Conservation (phyloP, 2,797 vertebrate genomes). For the Spondyliosoma cantharus region DNA sequence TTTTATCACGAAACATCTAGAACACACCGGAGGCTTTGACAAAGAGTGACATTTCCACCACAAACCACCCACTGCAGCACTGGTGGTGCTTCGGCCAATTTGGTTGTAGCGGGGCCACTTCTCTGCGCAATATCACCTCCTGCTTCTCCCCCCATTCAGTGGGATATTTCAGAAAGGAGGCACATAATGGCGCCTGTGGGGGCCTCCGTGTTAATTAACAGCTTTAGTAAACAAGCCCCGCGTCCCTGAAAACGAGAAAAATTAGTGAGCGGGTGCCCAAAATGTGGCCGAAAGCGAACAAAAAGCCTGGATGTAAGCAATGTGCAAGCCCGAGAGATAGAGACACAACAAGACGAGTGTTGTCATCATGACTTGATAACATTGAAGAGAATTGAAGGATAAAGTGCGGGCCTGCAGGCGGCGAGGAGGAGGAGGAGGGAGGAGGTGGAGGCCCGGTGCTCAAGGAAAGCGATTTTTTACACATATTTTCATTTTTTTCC, state of each 20-base stretch:
- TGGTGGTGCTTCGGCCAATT: constrained; percentile 58
- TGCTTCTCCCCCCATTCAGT: constrained; percentile 11
- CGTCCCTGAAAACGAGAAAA: neutral
- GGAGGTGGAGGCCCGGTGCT: constrained; percentile 17
- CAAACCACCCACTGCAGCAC: constrained; percentile 88
- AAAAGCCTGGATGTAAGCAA: constrained; percentile 16
- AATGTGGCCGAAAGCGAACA: constrained; percentile 15
- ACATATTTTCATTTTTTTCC: neutral
- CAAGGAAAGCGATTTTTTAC: neutral
- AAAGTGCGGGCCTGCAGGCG: constrained; percentile 36
- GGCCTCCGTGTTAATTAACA: constrained; percentile 15
- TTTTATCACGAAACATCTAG: constrained; percentile 17
- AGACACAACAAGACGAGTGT: constrained; percentile 21
- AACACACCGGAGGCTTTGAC: constrained; percentile 28
- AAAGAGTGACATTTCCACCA: constrained; percentile 66
- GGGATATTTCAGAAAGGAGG: constrained; percentile 1
- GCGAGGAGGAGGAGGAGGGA: neutral
- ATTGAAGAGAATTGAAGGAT: constrained; percentile 33
- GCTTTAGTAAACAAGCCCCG: constrained; percentile 38
- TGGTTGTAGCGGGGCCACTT: constrained; percentile 64
- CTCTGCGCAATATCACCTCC: constrained; percentile 63
- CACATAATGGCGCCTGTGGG: constrained; percentile 15
- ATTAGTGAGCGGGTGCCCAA: neutral
- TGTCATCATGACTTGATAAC: constrained; percentile 43
- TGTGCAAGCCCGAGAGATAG: constrained; percentile 24